phyloP scores from a whole-genome alignment of 2,113 vertebrate genomes.

The Salvelinus sp. region DNA sequence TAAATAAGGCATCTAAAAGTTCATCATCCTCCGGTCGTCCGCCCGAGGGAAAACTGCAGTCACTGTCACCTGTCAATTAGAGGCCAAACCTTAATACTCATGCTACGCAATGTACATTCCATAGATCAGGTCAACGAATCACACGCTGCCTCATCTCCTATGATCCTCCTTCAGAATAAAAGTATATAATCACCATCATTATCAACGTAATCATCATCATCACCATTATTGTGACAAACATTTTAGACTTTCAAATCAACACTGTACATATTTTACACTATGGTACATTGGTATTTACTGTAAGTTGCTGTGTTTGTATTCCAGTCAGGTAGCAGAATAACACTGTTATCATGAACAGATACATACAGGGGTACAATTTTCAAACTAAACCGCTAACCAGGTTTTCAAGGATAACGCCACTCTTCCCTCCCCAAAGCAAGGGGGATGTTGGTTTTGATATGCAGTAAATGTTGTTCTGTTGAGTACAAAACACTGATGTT shows the following conservation, averaged over 20 bases:
- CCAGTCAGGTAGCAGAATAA: neutral
- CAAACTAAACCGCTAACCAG: neutral
- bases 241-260: constrained; percentile 76
- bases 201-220: constrained; percentile 30
- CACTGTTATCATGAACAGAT: neutral
- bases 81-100: constrained; percentile 39
- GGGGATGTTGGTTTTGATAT: too few species aligned
- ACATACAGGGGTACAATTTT: constrained; percentile 4
- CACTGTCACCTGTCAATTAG: constrained; percentile 69
- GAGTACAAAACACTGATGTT: neutral
- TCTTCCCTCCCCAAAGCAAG: too few species aligned
- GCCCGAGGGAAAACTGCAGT: constrained; percentile 71
- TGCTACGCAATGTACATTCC: constrained; percentile 70
- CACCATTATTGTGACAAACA: constrained; percentile 65
- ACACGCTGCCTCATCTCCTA: constrained; percentile 29
- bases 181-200: constrained; percentile 9
- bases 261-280: constrained; percentile 81
- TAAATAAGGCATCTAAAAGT: constrained; percentile 79
- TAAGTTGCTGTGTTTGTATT: constrained; percentile 62
- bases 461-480: too few species aligned
- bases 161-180: constrained; percentile 66
- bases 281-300: constrained; percentile 71
- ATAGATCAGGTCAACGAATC: constrained; percentile 60
- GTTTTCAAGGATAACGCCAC: neutral
- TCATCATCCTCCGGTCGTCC: constrained; percentile 63